Base-by-base conservation (phyloP, 2,888 invertebrate species). In the Rhorus exstirpatorius region DNA sequence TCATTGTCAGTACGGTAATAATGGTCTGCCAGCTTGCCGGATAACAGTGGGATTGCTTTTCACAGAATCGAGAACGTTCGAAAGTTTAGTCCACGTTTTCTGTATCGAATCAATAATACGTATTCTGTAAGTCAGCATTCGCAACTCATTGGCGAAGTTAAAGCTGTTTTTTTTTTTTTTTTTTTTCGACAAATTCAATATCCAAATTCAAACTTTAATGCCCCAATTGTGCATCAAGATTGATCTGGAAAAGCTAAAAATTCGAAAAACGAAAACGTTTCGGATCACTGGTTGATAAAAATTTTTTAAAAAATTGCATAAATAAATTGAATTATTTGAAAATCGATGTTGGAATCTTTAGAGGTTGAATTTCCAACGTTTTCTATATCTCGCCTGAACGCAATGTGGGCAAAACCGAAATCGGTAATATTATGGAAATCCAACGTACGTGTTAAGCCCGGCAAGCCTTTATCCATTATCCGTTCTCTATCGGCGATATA, bases 361-460 rank as follows among this genome's bases (percentile, higher is more conserved):
- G 14, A 26, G 35, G 26, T 0, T 21, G 12, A 61, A 74, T 63
- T 61, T 61, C 26, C 35, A 63, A 38, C 24, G 49, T 72, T 38
- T 21, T n/a, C n/a, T n/a, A n/a, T 17, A 49, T 49, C 35, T 35
- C 12, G 7, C 31, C 31, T 6, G 35, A 60, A 26, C 58, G 19
- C 70, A 7, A 17, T 10, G n/a, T 38, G 41, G 24, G 7, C 60
- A 51, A 74, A 61, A 49, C 61, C 35, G 35, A 61, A 74, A 74
- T 71, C 3, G 55, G 55, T 63, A 44, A 71, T 55, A 46, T 75
- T 75, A 63, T 75, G 74, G 35, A 75, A 80, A 75, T 75, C 38
- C 38, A 61, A 61, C 14, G 31, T 55, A 60, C 74, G 44, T 68
- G 53, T 53, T 60, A 35, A 61, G n/a, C 26, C 55, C 41, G 17